Conservation (phyloP, 2,888 invertebrate genomes). For the Hemicrepidius hirtus region DNA sequence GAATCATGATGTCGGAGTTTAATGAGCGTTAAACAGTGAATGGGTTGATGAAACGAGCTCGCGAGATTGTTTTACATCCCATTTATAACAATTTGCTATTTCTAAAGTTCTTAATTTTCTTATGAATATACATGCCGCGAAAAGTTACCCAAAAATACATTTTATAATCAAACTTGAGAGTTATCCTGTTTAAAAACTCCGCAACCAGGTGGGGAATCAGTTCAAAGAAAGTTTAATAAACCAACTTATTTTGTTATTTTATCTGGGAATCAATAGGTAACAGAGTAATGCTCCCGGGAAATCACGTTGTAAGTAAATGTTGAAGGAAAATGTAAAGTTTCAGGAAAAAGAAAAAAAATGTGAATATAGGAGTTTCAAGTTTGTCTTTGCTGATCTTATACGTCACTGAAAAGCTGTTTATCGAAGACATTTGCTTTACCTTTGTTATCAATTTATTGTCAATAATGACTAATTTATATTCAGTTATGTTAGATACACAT, state of each 20-base stretch:
- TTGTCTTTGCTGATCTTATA: too few species aligned
- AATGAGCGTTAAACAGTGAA: constrained; percentile 51
- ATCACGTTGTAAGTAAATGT: constrained; percentile 14
- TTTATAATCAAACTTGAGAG: too few species aligned
- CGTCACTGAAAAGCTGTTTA: too few species aligned
- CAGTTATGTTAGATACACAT: too few species aligned
- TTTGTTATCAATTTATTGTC: too few species aligned
- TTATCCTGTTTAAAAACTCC: too few species aligned
- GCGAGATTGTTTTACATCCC: constrained; percentile 32
- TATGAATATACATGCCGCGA: neutral
- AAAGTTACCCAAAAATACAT: too few species aligned
- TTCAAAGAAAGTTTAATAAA: neutral
- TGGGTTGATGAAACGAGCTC: constrained; percentile 35
- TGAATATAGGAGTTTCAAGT: too few species aligned
- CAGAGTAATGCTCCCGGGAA: constrained; percentile 10
- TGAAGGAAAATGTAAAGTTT: constrained; percentile 4
- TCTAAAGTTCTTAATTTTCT: constrained; percentile 13
- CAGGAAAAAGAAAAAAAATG: neutral
- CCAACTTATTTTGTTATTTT: neutral
- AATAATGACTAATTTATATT: too few species aligned
- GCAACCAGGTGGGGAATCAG: too few species aligned
- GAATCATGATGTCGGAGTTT: constrained; percentile 56
- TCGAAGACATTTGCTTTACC: too few species aligned
- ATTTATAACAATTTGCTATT: constrained; percentile 35
- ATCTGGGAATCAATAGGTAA: constrained; percentile 7